Base-by-base conservation (phyloP, 2,888 invertebrate genomes). In the Cheilosia variabilis region DNA sequence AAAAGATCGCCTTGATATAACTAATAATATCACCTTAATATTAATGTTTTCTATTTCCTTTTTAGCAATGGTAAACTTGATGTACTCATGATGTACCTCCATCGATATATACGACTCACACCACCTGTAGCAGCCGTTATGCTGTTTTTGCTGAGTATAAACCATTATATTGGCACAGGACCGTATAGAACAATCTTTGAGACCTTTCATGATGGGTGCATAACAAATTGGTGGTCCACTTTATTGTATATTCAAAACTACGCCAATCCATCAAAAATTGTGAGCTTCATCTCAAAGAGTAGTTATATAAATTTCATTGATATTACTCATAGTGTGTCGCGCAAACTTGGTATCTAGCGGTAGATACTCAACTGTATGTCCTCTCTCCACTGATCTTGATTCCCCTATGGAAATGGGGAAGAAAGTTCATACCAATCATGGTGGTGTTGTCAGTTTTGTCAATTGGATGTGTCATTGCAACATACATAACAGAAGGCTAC, bases 331-430 rank as follows among this genome's bases (percentile, higher is more conserved):
- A 92, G 93, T 94, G 94, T 88, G 89, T 94, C 53, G 91, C 91
- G 22, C 94, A 94, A 88, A 92, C 93, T 0, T 94, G 94, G 94
- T 94, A 94, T 88, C 89, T 94, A 47, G 93, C 94, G 6, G 93
- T 94, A 9, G 94, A 94, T 87, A 94, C 93, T 88, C 94, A 94
- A 88, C 89, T 94, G 47, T 94, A 93, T 88, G 90, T 93, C 88
- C 78, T 94, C 13, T 93, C 94, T 1, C 94, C 94, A 1, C 87
- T 94, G 4, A 90, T 94, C 71, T 90, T 94, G 15, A 93, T 93
- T 75, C 93, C 93, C 0, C 87, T 94, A n/a, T 92, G 92, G 89
- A 92, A 91, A 87, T 92, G 91, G 91, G 91, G 91, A 58, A 90
- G 89, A 66, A 91, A 91, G 81, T 90, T 90, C 0, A 68, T 91